These are phyloP conservation scores for Tinea trinotella DNA, from an alignment of 2,888 invertebrate species.

Conservation along the genomic window DNA sequence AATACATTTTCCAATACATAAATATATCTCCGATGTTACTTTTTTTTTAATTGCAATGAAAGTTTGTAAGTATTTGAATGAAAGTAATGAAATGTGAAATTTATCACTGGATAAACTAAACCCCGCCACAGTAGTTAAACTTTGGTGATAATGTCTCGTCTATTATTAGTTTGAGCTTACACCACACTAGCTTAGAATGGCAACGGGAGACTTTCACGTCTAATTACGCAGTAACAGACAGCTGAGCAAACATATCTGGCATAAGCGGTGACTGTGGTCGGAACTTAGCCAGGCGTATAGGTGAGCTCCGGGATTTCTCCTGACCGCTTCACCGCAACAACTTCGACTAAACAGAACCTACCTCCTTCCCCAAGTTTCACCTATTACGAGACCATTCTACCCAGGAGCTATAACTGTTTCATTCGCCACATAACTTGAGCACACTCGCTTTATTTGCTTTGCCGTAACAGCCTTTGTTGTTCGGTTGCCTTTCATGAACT, in stretches of 20 bases:
- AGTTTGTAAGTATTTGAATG: too few species aligned
- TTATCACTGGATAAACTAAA: too few species aligned
- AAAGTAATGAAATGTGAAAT: too few species aligned
- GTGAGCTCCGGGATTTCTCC: constrained; percentile 19
- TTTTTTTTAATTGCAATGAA: too few species aligned
- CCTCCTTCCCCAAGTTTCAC: constrained; percentile 22
- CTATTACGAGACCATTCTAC: constrained; percentile 23
- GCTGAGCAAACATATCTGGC: constrained; percentile 41
- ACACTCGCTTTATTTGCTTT: constrained; percentile 10
- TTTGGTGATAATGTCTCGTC: constrained; percentile 1
- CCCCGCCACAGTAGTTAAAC: background rate
- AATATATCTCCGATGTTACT: too few species aligned
- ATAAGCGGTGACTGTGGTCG: constrained; percentile 38
- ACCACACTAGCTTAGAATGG: background rate
- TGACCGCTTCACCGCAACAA: constrained; percentile 18
- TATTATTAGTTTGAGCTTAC: constrained; percentile 15
- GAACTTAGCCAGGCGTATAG: constrained; percentile 26
- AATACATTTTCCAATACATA: too few species aligned
- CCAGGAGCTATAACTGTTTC: constrained; percentile 16
- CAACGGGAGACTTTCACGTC: constrained; percentile 22
- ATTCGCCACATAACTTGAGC: constrained; percentile 9
- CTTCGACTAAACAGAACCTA: constrained; percentile 5
- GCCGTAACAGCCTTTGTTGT: background rate
- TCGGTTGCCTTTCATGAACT: constrained; percentile 1
- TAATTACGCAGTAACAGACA: constrained; percentile 44